Base-by-base conservation (phyloP, 1,140 invertebrate species). In the Zaprionus tsacasi region DNA sequence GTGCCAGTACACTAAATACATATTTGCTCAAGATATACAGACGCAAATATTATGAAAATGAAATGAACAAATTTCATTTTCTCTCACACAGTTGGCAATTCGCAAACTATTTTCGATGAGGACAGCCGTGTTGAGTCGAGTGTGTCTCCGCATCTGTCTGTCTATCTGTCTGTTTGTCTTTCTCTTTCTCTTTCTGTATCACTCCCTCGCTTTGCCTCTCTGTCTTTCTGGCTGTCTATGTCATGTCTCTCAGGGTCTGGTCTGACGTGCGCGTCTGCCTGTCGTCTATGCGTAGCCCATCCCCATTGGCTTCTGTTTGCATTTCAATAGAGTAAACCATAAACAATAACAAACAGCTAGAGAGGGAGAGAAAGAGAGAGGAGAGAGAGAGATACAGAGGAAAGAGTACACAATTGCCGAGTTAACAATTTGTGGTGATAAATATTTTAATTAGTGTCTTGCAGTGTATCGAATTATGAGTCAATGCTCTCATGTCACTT, bases 31-130 rank as follows among this genome's bases (percentile, higher is more conserved):
- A 74, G 66, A 57, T 60, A 72, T 30, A 30, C 60, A 72, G 56
- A 76, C 61, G 73, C 68, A 76, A 76, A 76, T 76, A 76, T 72
- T 66, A 76, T 61, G 73, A 76, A 76, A 76, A 76, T 66, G 56
- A 76, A 72, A 76, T 71, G 73, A 76, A 70, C 67, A 65, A 76
- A 76, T 54, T 70, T 64, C 35, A 15, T 68, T 56, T 68, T 48
- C 64, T 30, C 54, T 30, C 30, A n/a, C 8, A 1, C 48, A 57
- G 50, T 74, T 59, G 61, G 60, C 69, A 55, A 76, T 76, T 76
- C 38, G 68, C 73, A 76, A 76, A 71, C 73, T 76, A 76, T 75
- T 73, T 73, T 73, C 56, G 48, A 59, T 66, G 33, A 2, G 10
- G 17, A n/a, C n/a, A 21, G 21, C 40, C 7, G 40, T 7, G 33